Conservation (phyloP, 1,140 invertebrate species). For the Hycleus cichorii region DNA sequence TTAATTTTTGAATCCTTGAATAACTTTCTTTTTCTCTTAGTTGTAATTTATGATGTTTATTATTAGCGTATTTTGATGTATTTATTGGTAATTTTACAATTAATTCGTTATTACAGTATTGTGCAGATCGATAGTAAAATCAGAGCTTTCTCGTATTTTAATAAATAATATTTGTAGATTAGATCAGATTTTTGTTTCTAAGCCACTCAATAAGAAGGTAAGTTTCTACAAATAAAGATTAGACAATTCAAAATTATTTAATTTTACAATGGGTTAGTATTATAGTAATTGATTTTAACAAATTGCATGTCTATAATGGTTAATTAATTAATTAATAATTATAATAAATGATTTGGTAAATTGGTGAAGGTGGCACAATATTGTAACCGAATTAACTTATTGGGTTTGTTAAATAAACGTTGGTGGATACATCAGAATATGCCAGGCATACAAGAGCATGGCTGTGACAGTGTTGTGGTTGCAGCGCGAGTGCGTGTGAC, state of each 20-base stretch:
- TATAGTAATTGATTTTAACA: no score
- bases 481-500: slow-evolving; percentile 47
- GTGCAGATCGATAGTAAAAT: not conserved
- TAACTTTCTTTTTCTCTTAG: slow-evolving; percentile 11
- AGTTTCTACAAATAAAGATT: no score
- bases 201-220: no score
- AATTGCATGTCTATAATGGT: no score
- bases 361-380: slow-evolving; percentile 12
- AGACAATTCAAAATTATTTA: no score
- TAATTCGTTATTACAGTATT: slow-evolving; percentile 11
- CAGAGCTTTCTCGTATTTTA: no score
- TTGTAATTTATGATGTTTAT: slow-evolving; percentile 9
- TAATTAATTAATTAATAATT: no score
- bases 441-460: slow-evolving; percentile 24
- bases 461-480: slow-evolving; percentile 42
- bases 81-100: slow-evolving; percentile 1
- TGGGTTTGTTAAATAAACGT: no score
- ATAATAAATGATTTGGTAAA: not conserved
- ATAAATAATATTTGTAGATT: no score
- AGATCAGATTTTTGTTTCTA: no score
- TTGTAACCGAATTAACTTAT: slow-evolving; percentile 1
- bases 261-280: no score
- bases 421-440: slow-evolving; percentile 19
- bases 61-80: slow-evolving; percentile 21
- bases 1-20: slow-evolving; percentile 12